Evolutionary conservation across 2,113 vertebrate species (phyloP).

Genomic region (Penelope pileata): DNA sequence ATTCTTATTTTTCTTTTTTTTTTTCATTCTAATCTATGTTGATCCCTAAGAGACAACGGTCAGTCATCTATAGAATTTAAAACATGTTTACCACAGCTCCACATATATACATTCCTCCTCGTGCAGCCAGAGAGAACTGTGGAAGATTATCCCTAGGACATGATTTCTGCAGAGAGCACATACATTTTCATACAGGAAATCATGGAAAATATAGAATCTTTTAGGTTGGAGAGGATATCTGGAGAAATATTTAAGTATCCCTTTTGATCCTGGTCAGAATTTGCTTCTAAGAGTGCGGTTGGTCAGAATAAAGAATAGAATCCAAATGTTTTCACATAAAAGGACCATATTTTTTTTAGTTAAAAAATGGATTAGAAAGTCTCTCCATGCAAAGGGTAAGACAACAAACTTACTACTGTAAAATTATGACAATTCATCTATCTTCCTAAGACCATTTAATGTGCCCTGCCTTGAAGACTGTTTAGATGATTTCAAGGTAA

Average conservation of each 20-base stretch:
- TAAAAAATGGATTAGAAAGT: not conserved
- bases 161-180: not conserved
- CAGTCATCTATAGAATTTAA: not conserved
- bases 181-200: not conserved
- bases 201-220: not conserved
- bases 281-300: not conserved
- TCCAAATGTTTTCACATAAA: not conserved
- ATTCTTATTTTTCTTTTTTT: not conserved
- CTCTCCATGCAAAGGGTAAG: not conserved
- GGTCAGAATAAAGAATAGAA: not conserved
- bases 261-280: not conserved
- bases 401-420: not conserved
- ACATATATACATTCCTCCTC: not conserved
- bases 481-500: not conserved
- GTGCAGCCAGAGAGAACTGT: accelerated
- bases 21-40: not conserved
- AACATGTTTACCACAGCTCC: not conserved
- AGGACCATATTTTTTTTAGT: not conserved
- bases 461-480: accelerated
- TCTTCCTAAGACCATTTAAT: not conserved
- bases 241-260: not conserved
- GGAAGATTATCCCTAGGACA: not conserved
- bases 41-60: not conserved
- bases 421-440: not conserved
- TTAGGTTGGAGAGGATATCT: not conserved